These are phyloP conservation scores for Picus viridis DNA, from an alignment of 2,797 vertebrate genomes.

Conservation along the genomic window DNA sequence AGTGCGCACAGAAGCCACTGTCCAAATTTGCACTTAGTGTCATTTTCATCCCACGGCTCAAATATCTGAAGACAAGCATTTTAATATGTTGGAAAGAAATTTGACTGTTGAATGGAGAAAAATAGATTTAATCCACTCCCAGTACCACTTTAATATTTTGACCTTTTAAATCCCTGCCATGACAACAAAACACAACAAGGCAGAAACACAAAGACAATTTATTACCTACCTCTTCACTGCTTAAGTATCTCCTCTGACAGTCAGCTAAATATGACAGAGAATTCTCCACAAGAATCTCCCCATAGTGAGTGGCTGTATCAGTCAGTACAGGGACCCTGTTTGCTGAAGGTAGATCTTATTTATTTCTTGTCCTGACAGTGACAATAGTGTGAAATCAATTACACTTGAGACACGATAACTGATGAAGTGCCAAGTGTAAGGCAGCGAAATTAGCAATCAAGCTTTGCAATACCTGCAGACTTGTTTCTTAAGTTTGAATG, in stretches of 20 bases:
- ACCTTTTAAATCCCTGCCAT: neutral
- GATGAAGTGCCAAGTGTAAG: neutral
- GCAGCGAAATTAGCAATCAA: neutral
- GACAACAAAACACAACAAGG: neutral
- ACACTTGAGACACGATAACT: neutral
- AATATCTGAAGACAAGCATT: neutral
- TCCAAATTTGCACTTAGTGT: neutral
- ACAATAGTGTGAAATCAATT: neutral
- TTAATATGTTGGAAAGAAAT: neutral
- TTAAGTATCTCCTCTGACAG: neutral
- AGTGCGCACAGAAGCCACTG: neutral
- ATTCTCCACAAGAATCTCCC: neutral
- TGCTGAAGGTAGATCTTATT: neutral
- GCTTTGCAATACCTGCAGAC: neutral
- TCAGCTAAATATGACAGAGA: neutral
- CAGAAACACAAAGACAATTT: neutral
- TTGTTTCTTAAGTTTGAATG: neutral
- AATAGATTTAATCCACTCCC: neutral
- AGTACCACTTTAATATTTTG: neutral
- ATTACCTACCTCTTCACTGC: neutral
- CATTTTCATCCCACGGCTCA: neutral
- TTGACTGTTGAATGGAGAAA: neutral
- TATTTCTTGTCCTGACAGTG: neutral
- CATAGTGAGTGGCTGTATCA: neutral
- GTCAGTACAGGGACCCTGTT: accelerated